These are phyloP conservation scores for Caenorhabditis sp. DNA, from an alignment of 2,888 invertebrate genomes.

Conservation along the genomic window DNA sequence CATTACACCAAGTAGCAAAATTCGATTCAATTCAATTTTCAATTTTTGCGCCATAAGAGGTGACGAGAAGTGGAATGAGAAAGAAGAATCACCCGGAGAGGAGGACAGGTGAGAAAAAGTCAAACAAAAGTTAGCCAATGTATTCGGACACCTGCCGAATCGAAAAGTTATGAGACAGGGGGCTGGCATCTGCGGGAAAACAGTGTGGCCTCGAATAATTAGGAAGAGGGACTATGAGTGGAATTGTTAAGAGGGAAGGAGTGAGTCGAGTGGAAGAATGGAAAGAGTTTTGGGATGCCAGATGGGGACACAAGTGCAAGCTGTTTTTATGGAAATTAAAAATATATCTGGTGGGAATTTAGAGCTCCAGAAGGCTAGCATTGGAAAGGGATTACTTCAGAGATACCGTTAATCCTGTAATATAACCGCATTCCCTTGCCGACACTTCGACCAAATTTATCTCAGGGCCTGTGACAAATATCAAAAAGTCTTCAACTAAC, in stretches of 20 bases:
- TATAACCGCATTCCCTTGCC: too few relatives aligned
- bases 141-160: conserved; percentile 41
- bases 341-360: neutral
- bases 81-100: conserved; percentile 1
- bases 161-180: conserved; percentile 15
- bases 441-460: too few relatives aligned
- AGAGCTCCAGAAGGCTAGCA: neutral
- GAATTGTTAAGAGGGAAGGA: conserved; percentile 41
- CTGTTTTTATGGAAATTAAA: conserved; percentile 32
- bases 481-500: too few relatives aligned
- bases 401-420: too few relatives aligned
- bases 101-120: conserved; percentile 46
- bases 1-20: conserved; percentile 20
- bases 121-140: conserved; percentile 42
- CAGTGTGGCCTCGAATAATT: conserved; percentile 55
- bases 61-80: neutral
- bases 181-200: conserved; percentile 44
- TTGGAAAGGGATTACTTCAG: too few relatives aligned
- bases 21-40: conserved; percentile 30
- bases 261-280: conserved; percentile 52
- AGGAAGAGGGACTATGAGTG: conserved; percentile 46
- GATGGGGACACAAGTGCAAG: conserved; percentile 35
- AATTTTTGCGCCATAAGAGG: conserved; percentile 21
- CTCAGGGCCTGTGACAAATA: too few relatives aligned
- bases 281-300: conserved; percentile 18